Conservation (phyloP, 2,797 vertebrate genomes). For the Phataginus tricuspis region DNA sequence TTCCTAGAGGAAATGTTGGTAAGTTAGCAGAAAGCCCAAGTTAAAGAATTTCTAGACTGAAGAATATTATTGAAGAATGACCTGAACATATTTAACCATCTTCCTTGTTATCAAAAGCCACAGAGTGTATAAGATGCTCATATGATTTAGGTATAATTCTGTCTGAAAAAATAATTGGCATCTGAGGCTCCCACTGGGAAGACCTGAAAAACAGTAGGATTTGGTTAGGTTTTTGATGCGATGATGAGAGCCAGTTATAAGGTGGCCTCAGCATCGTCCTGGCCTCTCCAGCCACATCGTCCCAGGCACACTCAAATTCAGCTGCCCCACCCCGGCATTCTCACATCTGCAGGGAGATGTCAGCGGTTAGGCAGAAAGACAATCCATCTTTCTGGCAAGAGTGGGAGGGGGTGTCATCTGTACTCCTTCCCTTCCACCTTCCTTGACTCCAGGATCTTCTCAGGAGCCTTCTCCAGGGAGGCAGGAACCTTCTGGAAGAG, state of each 20-base stretch:
- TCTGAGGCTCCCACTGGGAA: neutral
- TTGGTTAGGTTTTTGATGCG: neutral
- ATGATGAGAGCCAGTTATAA: neutral
- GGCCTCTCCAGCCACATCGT: no score
- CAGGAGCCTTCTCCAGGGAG: neutral
- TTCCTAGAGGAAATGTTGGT: neutral
- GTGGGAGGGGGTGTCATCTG: neutral
- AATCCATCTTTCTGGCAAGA: neutral
- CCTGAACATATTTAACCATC: neutral
- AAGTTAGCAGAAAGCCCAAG: neutral
- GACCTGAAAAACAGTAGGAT: neutral
- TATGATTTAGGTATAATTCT: neutral
- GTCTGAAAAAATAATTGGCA: neutral
- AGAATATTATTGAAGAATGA: neutral
- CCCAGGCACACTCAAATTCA: fast-evolving
- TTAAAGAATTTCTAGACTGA: neutral
- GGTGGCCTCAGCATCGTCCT: neutral
- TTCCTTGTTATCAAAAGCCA: neutral
- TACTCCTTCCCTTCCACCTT: neutral
- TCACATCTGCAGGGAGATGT: neutral
- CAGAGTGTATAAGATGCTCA: neutral
- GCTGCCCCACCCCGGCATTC: neutral
- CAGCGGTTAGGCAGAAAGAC: neutral
- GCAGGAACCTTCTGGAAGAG: neutral
- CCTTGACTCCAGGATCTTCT: neutral